Evolutionary conservation across 23 tunicate species (phyloP), one percentile per base, ranked within the genome.

Genomic region (Styela clava): DNA sequence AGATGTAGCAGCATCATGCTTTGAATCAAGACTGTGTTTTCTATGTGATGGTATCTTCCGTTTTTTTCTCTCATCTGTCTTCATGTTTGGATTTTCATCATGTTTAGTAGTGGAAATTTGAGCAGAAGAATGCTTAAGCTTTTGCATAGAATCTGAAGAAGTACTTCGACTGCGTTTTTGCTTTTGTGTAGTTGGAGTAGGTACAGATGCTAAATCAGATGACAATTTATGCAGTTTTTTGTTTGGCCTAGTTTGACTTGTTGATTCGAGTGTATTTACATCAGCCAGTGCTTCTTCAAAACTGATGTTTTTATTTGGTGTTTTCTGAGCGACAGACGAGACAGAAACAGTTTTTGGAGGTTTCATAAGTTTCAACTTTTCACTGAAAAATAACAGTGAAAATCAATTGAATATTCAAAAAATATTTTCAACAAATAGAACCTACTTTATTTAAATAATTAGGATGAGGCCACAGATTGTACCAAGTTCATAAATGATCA

Each of bases 201-300:
- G 16, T 16, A 18, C 23, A 67, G 71, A 67, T 61, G n/a, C n/a
- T 21, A 22, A 23, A 61, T 61, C n/a, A 16, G 31, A 25, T 25
- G 71, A 67, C 22, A 18, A 18, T 67, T 24, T 24, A 67, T 67
- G 31, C 0, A 67, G 22, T 25, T 25, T 67, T 67, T 25, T 22
- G 12, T 29, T 27, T 44, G 56, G 12, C 12, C 12, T 44, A 12
- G 56, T 5, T 44, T 44, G 7, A 44, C 56, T 44, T 44, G 56
- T 12, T 12, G 56, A 7, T n/a, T n/a, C n/a, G n/a, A n/a, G n/a
- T n/a, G n/a, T n/a, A 67, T 67, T 67, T 67, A 24, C 23, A 1
- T 67, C 71, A 29, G 71, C 31, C 1, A 67, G 24, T 25, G 71
- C 71, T 67, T 67, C 71, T 67, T 67, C 71, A 67, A 67, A 67